Base-by-base conservation (phyloP, 2,113 vertebrate genomes). In the Chaetodon trifascialis region DNA sequence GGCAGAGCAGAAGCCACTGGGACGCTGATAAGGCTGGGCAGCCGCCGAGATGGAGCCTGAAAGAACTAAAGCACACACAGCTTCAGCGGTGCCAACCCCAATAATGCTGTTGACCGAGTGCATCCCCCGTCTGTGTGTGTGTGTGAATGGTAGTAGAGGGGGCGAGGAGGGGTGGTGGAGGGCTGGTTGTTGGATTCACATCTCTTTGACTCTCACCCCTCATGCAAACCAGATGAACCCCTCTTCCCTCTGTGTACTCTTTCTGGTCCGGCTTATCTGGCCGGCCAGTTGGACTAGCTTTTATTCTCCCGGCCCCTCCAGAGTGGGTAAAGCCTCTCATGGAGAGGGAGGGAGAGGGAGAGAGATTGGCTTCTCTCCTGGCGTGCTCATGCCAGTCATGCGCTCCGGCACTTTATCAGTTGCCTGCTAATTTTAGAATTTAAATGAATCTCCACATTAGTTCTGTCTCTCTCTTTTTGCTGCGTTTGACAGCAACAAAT, bases 241-340 rank as follows among this genome's bases (percentile, higher is more conserved):
- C 73, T 84, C 81, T 82, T 42, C 71, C 81, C 82, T 82, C 83
- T 84, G 65, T 75, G 8, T 76, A 78, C 89, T 88, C 86, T 84
- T 79, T 86, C 71, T 83, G 84, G 85, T 88, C 77, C 17, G 68
- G 88, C 92, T 94, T 94, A 94, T 94, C 93, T 92, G 84, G 65
- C 69, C 4, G 67, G 78, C 93, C 93, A 94, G 88, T 91, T 94
- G 93, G 93, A 89, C 89, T 14, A 70, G 89, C 89, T 89, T 94
- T 91, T 92, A 90, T 93, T 92, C 92, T 92, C 81, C 70, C 81
- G 88, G 92, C 89, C 92, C 89, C 91, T 90, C 87, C 71, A 92
- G 92, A 94, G 83, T 71, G 71, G 71, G 56, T 82, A 89, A 90
- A 92, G 89, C 91, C 84, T 88, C 88, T 91, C 54, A 30, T 52